Percentiles rank a stretch among this genome's conserved stretches.
Evolutionary conservation across 2,113 vertebrate genomes (phyloP).

Genomic region (Gallinago media): DNA sequence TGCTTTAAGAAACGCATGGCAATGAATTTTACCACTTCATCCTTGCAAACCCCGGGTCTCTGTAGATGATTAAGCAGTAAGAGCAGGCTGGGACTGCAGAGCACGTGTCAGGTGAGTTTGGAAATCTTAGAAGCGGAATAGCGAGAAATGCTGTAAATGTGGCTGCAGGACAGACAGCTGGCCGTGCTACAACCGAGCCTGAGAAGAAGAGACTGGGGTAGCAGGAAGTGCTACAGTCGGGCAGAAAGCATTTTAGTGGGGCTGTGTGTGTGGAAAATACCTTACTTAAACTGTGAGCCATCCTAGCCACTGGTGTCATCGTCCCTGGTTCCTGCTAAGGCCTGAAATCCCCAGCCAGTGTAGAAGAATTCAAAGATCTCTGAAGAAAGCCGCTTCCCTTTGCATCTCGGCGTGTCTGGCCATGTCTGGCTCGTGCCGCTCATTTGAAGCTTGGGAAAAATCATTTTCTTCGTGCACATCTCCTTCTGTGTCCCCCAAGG

Average conservation of each 20-base stretch:
- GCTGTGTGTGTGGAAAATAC: neutral
- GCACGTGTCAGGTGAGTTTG: neutral
- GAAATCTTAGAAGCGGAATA: neutral
- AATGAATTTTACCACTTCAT: neutral
- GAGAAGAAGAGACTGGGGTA: neutral
- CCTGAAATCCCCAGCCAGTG: neutral
- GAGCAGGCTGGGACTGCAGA: neutral
- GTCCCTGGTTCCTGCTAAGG: neutral
- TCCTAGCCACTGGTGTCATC: neutral
- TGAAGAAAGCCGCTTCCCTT: neutral
- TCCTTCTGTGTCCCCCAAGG: constrained; percentile 30
- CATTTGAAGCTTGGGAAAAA: constrained; percentile 28
- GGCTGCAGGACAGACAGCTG: neutral
- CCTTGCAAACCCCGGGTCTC: neutral
- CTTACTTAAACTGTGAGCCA: neutral
- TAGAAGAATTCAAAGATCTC: neutral
- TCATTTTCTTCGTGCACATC: constrained; percentile 1
- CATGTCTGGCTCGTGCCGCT: neutral
- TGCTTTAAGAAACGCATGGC: neutral
- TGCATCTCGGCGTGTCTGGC: neutral
- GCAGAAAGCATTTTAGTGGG: neutral
- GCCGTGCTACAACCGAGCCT: accelerated
- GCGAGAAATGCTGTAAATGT: neutral
- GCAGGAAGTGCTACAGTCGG: neutral
- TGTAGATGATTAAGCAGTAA: neutral